Evolutionary conservation across 2,797 vertebrate species (phyloP).

Genomic region (Mycteria americana): DNA sequence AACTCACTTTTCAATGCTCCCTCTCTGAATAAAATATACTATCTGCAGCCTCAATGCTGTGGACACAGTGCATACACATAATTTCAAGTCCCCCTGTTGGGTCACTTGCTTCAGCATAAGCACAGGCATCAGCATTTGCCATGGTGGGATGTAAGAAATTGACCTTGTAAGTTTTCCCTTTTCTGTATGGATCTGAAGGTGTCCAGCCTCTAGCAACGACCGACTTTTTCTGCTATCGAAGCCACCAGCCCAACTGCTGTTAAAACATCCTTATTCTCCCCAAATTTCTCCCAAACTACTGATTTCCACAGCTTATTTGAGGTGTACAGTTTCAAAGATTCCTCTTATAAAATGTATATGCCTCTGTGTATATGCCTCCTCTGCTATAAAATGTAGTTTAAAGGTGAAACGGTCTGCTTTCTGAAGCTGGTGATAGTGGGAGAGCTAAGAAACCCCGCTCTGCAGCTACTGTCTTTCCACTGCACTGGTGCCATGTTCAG

Average conservation of each 20-base stretch:
- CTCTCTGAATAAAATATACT: neutral
- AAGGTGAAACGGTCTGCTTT: neutral
- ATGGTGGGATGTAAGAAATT: neutral
- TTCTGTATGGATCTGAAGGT: neutral
- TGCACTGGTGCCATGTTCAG: neutral
- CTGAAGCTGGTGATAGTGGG: neutral
- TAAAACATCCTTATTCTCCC: neutral
- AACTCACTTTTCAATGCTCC: neutral
- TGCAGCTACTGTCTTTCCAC: neutral
- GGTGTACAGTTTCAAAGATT: neutral
- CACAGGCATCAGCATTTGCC: neutral
- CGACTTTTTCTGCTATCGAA: neutral
- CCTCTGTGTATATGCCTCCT: neutral
- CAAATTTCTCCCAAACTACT: neutral
- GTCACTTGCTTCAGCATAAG: neutral
- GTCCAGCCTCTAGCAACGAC: neutral
- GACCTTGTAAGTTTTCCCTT: neutral
- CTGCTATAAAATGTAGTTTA: neutral
- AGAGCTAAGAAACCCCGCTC: neutral
- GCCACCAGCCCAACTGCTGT: neutral
- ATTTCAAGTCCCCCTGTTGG: neutral
- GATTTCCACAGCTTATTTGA: neutral
- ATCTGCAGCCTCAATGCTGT: neutral
- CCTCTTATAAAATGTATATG: neutral
- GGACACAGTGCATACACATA: rapidly evolving